These are phyloP conservation scores for Halcyon chelicuti DNA, from an alignment of 2,797 vertebrate species.

Conservation along the genomic window DNA sequence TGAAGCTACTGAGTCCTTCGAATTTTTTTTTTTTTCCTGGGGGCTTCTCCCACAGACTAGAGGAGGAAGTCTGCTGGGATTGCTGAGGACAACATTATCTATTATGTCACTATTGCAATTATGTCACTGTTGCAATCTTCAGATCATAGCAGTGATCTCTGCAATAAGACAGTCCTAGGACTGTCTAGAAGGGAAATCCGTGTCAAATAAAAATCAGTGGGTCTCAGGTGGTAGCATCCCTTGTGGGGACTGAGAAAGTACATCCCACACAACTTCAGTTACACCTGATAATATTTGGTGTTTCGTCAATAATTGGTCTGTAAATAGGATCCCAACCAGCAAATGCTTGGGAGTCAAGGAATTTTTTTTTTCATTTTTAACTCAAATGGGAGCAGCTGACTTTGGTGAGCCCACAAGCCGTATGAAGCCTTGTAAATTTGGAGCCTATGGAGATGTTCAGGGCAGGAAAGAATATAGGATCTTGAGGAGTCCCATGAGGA, in stretches of 20 bases:
- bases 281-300: neutral
- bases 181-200: neutral
- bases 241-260: neutral
- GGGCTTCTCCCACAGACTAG: neutral
- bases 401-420: neutral
- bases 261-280: neutral
- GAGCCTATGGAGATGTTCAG: neutral
- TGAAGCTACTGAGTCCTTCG: neutral
- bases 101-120: too few species aligned
- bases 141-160: neutral
- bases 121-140: neutral
- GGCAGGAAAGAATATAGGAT: neutral
- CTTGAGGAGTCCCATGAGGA: neutral
- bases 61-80: neutral
- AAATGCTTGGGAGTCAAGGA: neutral
- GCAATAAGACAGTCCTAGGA: neutral
- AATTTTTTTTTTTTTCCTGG: neutral
- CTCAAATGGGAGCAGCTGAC: neutral
- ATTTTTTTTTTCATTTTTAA: neutral
- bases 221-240: neutral
- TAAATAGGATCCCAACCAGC: neutral
- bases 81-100: neutral
- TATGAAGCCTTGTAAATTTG: neutral
- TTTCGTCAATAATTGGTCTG: neutral
- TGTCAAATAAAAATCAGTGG: neutral